These are phyloP conservation scores for Catharus ustulatus DNA, from an alignment of 2,797 vertebrate genomes.

Conservation along the genomic window DNA sequence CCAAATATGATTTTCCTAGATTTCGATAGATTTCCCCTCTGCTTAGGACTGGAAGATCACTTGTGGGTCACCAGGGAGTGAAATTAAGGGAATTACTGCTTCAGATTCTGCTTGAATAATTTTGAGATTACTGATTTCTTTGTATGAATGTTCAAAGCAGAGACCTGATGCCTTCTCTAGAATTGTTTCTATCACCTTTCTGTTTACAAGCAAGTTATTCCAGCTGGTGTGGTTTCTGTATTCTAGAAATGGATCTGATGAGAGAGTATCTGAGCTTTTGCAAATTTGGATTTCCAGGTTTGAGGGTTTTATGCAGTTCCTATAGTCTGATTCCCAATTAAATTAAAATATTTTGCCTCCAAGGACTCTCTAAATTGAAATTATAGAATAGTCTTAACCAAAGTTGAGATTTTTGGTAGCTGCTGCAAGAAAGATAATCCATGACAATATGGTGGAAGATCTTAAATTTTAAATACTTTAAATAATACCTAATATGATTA, in stretches of 20 bases:
- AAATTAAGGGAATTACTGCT: neutral
- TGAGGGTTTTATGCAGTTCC: neutral
- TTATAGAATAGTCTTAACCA: neutral
- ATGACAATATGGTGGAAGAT: rapidly evolving
- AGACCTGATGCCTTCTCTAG: neutral
- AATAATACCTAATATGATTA: neutral
- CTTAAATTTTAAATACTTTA: neutral
- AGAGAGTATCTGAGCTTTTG: neutral
- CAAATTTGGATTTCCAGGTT: neutral
- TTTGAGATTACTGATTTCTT: neutral
- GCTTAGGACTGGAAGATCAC: neutral
- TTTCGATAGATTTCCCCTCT: neutral
- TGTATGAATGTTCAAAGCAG: neutral
- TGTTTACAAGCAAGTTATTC: neutral
- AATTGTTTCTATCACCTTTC: neutral
- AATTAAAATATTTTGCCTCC: neutral
- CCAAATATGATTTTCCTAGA: neutral
- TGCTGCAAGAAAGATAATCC: neutral
- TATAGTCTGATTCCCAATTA: neutral
- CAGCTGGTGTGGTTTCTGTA: neutral
- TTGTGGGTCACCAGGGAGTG: neutral
- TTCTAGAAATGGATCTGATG: neutral
- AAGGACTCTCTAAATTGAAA: neutral
- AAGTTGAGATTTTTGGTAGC: rapidly evolving
- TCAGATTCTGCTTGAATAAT: neutral